phyloP scores from a whole-genome alignment of 2,888 invertebrate genomes.

The Dicroscelio sp. region DNA sequence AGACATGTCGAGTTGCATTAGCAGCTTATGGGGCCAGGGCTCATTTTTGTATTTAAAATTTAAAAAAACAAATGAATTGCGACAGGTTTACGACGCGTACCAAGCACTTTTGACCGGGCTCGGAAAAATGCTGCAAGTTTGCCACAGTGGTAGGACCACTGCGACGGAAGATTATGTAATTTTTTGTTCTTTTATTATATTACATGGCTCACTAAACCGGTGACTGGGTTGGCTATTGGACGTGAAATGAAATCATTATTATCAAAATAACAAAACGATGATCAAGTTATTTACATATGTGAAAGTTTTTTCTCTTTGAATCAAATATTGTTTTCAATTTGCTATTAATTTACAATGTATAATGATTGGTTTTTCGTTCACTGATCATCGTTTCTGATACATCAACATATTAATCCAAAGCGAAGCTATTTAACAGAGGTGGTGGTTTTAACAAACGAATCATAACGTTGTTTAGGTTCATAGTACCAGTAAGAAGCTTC shows the following conservation, averaged over 20 bases:
- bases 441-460: constrained; percentile 85
- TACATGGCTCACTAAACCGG: constrained; percentile 90
- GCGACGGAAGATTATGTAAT: constrained; percentile 90
- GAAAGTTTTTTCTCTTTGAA: too few relatives aligned
- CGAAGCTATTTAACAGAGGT: constrained; percentile 77
- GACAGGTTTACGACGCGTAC: constrained; percentile 94
- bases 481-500: constrained; percentile 98
- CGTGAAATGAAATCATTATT: constrained; percentile 31
- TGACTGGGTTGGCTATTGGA: constrained; percentile 88
- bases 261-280: constrained; percentile 64
- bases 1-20: too few relatives aligned
- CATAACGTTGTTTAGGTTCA: constrained; percentile 94
- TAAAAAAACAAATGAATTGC: constrained; percentile 83
- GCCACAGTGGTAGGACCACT: constrained; percentile 92
- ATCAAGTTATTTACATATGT: too few relatives aligned
- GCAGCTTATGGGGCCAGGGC: too few relatives aligned
- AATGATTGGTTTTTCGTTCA: too few relatives aligned
- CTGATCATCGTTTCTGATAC: too few relatives aligned
- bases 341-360: neutral
- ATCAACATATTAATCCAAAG: constrained; percentile 38
- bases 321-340: too few relatives aligned
- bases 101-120: constrained; percentile 93
- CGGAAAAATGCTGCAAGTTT: constrained; percentile 94
- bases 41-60: too few relatives aligned
- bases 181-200: constrained; percentile 82